Evolutionary conservation across 2,113 vertebrate genomes (phyloP), one percentile per base, ranked within the genome.

Genomic region (Bubalus kerabau): DNA sequence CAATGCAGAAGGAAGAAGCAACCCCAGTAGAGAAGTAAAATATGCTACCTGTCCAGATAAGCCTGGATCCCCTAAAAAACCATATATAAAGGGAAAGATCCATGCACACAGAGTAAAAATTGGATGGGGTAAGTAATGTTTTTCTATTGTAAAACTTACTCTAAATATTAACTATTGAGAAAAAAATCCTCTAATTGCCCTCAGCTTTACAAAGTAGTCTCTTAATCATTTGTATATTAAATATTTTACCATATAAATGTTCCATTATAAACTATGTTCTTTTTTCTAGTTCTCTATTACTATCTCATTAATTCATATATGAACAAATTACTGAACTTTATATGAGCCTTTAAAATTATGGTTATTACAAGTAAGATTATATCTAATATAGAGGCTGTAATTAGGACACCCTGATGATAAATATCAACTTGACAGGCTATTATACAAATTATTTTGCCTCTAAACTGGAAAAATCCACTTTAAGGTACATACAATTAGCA

Each of bases 1-100:
- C 90, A 99, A 99, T 98, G 97, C 95, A 30, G 99, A 99, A 98
- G 99, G 99, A 94, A 99, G 98, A 98, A 99, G 99, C 80, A 98
- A 96, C 21, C 98, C 99, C 40, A 99, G 99, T 80, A 97, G 98
- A 85, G 98, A 99, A 54, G 98, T 99, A 46, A 99, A 99, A 9
- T 99, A 98, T 97, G 98, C 98, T 93, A 99, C 99, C 64, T 96
- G 94, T 28, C 99, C 99, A 40, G 99, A 99, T 94, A 99, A 98
- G 87, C 99, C 99, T n/a, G 98, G 98, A n/a, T 92, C 98, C 6
- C 99, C 99, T 0, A 93, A 98, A 93, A 99, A 98, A 96, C 99
- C 98, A 3, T 10, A 94, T 3, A 87, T 99, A 5, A 99, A 99
- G 92, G 98, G 98, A 97, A 98, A 98, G 93, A 98, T 99, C 93